Base-by-base conservation (phyloP, 1,140 invertebrate species). In the Heliconius hermathena region DNA sequence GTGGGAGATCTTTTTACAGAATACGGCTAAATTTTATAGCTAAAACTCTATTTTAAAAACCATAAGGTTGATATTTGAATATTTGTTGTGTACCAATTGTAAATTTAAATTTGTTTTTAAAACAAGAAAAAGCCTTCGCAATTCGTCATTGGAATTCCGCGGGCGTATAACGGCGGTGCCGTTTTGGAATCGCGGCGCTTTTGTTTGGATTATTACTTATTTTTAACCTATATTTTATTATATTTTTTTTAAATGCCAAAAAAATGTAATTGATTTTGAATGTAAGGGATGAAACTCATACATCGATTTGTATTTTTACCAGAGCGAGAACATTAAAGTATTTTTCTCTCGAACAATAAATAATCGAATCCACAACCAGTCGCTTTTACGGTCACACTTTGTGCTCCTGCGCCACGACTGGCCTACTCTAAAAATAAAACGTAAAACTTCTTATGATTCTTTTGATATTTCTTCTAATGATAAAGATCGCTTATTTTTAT, bases 141-240 rank as follows among this genome's bases (percentile, higher is more conserved):
- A 93, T 91, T 92, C 91, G 90, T 92, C 91, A 93, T 93, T 93
- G 88, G 87, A 92, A 93, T 93, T 92, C 90, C 90, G 87, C 88
- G 90, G 91, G 87, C 87, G 89, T 90, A 87, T 89, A 89, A 88
- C 87, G 84, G 84, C 78, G 84, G 85, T 88, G 87, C 87, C 86
- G 90, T 92, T 91, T 90, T 80, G 74, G 76, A 80, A 80, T 80
- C 57, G 75, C 57, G 52, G 71, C 71, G n/a, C 73, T 73, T 73
- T 74, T 76, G 81, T 83, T 87, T 81, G 66, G 76, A 85, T 76
- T 57, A 9, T 29, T 74, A 33, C 16, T 57, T 57, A 46, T n/a
- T 8, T 74, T n/a, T 54, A 13, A 16, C 8, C 6, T n/a, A 13
- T 18, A 33, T 29, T 54, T 33, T 54, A 1, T 13, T 6, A 52